Base-by-base conservation (phyloP, 2,888 invertebrate species). In the Sthenelais limicola region DNA sequence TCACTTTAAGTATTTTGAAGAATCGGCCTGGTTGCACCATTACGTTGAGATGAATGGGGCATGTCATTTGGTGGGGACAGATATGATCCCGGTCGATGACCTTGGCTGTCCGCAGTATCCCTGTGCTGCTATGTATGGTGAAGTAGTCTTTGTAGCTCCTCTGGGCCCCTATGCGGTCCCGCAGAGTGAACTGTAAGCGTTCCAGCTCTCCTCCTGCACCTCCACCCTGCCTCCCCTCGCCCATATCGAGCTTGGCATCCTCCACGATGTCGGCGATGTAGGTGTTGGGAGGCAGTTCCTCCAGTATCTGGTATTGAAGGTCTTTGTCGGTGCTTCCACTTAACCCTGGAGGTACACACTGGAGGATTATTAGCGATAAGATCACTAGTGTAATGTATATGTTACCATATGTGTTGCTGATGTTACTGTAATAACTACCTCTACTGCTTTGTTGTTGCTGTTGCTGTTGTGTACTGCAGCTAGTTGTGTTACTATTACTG, bases 291-390 rank as follows among this genome's bases (percentile, higher is more conserved):
- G 70, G 54, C 1, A 52, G 56, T 35, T 70, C 70, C 54, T 70
- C 70, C 52, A 70, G 51, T 4, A 70, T 70, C 21, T 35, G 33
- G 28, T 70, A 54, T 43, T 52, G 51, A 12, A 68, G 35, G 35
- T 48, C 68, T 48, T 49, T 32, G 12, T 68, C 68, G 78, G 78
- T n/a, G n/a, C n/a, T 7, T 79, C 79, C 74, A 70, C 75, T 67
- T 79, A 80, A 70, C 79, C 77, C 24, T 58, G 72, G 52, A 79
- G 80, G 79, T 75, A 77, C n/a, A 35, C 73, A 5, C 48, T 72
- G 9, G 71, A 73, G 38, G 77, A 75, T 7, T 38, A 66, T n/a
- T 77, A 78, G 68, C 77, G 77, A 71, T 77, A 76, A 52, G 77
- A 73, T 7, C 62, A 73, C 58, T n/a, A n/a, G n/a, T n/a, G n/a